phyloP scores from a whole-genome alignment of 2,113 vertebrate species.

The Electrona antarctica region DNA sequence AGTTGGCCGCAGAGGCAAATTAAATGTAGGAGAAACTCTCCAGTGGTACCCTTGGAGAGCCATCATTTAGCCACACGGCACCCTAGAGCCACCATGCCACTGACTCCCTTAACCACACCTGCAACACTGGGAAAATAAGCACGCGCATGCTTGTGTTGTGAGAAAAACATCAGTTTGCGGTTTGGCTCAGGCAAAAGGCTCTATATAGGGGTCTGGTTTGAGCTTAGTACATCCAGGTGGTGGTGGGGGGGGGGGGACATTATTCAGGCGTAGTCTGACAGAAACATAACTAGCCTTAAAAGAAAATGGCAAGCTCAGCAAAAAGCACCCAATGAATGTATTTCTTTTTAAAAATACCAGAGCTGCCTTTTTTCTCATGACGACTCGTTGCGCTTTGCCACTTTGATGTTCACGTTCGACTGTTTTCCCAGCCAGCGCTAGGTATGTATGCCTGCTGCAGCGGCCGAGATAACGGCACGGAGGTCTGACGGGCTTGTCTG shows the following conservation, averaged over 20 bases:
- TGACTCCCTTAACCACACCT: slow-evolving; percentile 36
- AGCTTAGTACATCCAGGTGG: slow-evolving; percentile 23
- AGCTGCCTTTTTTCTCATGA: background rate
- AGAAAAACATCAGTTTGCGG: slow-evolving; percentile 48
- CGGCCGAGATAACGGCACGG: background rate
- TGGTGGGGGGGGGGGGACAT: slow-evolving; percentile 1
- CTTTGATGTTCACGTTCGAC: slow-evolving; percentile 2
- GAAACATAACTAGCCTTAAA: slow-evolving; percentile 6
- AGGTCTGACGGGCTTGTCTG: background rate
- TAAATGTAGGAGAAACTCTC: slow-evolving; percentile 12
- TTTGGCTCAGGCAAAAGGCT: slow-evolving; percentile 37
- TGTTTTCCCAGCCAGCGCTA: background rate
- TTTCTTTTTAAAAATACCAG: background rate
- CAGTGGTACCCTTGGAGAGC: slow-evolving; percentile 23
- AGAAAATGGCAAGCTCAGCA: slow-evolving; percentile 8
- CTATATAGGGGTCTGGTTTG: background rate
- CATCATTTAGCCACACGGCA: slow-evolving; percentile 1
- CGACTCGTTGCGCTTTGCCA: background rate
- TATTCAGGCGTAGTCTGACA: slow-evolving; percentile 4
- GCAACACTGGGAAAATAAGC: slow-evolving; percentile 11
- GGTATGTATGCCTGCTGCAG: background rate
- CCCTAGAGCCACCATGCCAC: background rate
- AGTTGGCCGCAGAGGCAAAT: slow-evolving; percentile 2
- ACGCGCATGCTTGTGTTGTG: slow-evolving; percentile 23
- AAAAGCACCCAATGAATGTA: background rate